Percentiles rank a stretch among this genome's conserved stretches.
These are phyloP conservation scores for Kradibia gibbosae DNA, from an alignment of 1,140 invertebrate species.

Conservation along the genomic window DNA sequence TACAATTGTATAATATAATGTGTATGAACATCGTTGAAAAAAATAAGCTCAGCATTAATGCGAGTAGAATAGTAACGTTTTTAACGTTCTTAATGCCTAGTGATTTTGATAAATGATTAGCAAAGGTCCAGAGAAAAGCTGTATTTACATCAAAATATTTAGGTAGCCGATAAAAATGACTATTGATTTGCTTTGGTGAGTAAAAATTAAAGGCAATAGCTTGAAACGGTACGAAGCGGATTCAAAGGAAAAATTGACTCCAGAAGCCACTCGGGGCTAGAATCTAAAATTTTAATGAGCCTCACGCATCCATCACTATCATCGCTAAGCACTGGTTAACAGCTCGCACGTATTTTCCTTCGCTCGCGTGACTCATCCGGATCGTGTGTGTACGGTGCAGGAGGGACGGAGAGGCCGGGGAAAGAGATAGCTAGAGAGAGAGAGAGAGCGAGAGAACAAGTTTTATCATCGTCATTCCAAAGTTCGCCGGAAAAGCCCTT, in stretches of 20 bases:
- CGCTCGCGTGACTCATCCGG: neutral
- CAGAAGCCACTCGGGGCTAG: neutral
- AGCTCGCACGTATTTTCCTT: neutral
- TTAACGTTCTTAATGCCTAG: no score
- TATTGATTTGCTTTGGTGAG: neutral
- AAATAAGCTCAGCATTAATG: no score
- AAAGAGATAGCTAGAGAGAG: neutral
- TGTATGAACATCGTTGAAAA: no score
- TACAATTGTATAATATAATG: no score
- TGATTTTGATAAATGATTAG: no score
- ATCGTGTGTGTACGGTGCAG: no score
- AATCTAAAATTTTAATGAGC: constrained; percentile 37
- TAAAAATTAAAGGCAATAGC: neutral
- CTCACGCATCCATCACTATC: constrained; percentile 29
- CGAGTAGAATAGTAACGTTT: no score
- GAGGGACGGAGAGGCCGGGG: neutral
- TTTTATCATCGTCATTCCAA: constrained; percentile 1
- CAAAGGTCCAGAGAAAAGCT: no score
- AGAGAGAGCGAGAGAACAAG: neutral
- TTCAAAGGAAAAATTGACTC: neutral
- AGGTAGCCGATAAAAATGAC: no score
- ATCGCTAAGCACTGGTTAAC: neutral
- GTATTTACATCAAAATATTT: no score
- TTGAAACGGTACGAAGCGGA: neutral
- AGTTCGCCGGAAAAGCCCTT: constrained; percentile 1